Base-by-base conservation (phyloP, 1,140 invertebrate species). In the Dinoponera quadriceps region DNA sequence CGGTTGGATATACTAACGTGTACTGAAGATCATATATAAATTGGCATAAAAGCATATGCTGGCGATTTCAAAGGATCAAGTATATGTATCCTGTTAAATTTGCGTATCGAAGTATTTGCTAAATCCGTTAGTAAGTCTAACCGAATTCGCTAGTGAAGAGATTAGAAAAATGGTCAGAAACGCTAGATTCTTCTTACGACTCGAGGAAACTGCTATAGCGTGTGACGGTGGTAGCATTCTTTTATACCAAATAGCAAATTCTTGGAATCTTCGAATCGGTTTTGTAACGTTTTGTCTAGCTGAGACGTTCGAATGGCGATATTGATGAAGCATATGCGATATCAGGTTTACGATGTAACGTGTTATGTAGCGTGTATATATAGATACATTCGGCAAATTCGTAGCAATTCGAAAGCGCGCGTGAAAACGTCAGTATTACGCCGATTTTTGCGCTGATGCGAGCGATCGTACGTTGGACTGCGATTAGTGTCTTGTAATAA, bases 401-500 rank as follows among this genome's bases (percentile, higher is more conserved):
- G 48, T 55, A 80, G 33, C 7, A 48, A 69, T 57, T 27, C 18
- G n/a, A 5, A 51, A 62, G 33, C 29, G 33, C 48, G 20, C 62
- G 51, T 57, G 25, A 29, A 78, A 22, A 78, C 49, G 44, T 55
- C 29, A 69, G 51, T 57, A 51, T 80, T 69, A 80, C n/a, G 71
- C 18, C 25, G n/a, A 59, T 80, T 18, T n/a, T 27, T 62, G 72
- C 27, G 59, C 20, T 77, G 25, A 54, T 54, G n/a, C 60, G 44
- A 51, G 27, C 9, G 38, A 44, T 44, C 85, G 85, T 25, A 48
- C 74, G 29, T 90, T 89, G 86, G 88, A 88, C 89, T 90, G 89
- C 91, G 88, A 91, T 57, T 89, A 86, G 63, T 84, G 83, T 75
- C 91, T 91, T 92, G 91, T 92, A 92, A 92, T 91, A 91, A 91